Conservation (phyloP, 2,888 invertebrate genomes). For the Alentia gelatinosa region DNA sequence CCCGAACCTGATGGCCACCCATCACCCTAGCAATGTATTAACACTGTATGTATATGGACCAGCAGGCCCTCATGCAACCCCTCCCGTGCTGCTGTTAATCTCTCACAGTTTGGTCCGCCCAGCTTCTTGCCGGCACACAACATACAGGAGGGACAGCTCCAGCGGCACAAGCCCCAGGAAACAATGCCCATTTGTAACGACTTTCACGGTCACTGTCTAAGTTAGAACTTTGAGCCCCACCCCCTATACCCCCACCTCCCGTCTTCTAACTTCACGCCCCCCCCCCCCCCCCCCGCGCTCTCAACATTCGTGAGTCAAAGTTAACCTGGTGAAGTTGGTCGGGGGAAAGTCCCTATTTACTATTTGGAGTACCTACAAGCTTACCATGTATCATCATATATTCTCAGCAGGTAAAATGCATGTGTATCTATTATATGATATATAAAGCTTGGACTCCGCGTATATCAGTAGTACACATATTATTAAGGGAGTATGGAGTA, state of each 20-base stretch:
- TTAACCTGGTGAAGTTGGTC: background rate
- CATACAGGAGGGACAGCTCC: background rate
- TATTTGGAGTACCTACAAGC: too few species aligned
- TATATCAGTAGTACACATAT: too few species aligned
- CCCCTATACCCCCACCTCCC: background rate
- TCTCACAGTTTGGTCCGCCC: conserved; percentile 10
- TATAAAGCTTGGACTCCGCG: too few species aligned
- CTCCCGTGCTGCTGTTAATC: background rate
- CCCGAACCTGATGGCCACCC: too few species aligned
- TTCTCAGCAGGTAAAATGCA: too few species aligned
- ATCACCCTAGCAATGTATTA: too few species aligned
- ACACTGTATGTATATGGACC: too few species aligned
- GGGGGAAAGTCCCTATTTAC: background rate
- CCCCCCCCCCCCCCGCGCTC: background rate
- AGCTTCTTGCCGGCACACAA: background rate
- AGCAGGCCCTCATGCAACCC: background rate
- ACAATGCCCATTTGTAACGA: background rate
- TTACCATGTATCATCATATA: too few species aligned
- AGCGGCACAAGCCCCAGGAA: background rate
- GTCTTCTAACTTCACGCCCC: background rate
- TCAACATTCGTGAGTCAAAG: background rate
- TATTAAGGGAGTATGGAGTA: too few species aligned
- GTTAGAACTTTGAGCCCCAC: background rate
- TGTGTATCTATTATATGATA: too few species aligned
- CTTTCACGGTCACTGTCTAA: conserved; percentile 1